Evolutionary conservation across 2,113 vertebrate species (phyloP).

Genomic region (Burhinus bistriatus): DNA sequence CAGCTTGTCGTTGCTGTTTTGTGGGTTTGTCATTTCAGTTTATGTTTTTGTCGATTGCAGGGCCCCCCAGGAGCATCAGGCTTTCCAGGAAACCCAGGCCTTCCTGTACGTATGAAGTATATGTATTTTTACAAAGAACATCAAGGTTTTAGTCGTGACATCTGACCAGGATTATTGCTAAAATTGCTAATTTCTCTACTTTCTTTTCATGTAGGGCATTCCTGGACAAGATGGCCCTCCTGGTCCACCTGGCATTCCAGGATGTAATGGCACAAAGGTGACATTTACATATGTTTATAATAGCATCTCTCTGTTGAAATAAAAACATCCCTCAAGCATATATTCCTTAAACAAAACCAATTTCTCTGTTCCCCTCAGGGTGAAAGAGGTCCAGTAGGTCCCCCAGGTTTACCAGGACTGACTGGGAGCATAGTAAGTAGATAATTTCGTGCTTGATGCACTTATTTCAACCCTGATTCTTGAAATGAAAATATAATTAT

Average conservation of each 20-base stretch:
- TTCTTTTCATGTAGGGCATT: slow-evolving; percentile 80
- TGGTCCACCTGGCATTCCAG: slow-evolving; percentile 89
- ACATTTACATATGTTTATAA: neutral
- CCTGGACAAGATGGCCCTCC: slow-evolving; percentile 93
- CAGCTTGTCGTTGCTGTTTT: neutral
- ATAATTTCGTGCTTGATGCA: neutral
- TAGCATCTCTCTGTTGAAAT: neutral
- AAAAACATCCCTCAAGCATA: neutral
- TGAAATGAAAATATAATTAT: neutral
- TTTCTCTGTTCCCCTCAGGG: slow-evolving; percentile 77
- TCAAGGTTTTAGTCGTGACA: rapidly evolving
- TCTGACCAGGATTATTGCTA: neutral
- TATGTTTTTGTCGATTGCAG: slow-evolving; percentile 70
- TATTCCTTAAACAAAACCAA: neutral
- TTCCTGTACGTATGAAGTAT: slow-evolving; percentile 83
- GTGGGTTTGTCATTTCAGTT: neutral
- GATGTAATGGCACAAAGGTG: slow-evolving; percentile 98
- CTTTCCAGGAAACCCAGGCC: slow-evolving; percentile 92
- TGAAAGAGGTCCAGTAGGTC: slow-evolving; percentile 84
- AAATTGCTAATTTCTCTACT: neutral
- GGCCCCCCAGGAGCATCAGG: slow-evolving; percentile 87
- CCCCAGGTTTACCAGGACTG: slow-evolving; percentile 81
- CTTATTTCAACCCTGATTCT: neutral
- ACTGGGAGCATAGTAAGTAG: slow-evolving; percentile 85
- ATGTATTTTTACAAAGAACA: neutral